Percentiles rank a stretch among this genome's conserved stretches.
Evolutionary conservation across 2,113 vertebrate species (phyloP).

Genomic region (Herpetotheres cachinnans): DNA sequence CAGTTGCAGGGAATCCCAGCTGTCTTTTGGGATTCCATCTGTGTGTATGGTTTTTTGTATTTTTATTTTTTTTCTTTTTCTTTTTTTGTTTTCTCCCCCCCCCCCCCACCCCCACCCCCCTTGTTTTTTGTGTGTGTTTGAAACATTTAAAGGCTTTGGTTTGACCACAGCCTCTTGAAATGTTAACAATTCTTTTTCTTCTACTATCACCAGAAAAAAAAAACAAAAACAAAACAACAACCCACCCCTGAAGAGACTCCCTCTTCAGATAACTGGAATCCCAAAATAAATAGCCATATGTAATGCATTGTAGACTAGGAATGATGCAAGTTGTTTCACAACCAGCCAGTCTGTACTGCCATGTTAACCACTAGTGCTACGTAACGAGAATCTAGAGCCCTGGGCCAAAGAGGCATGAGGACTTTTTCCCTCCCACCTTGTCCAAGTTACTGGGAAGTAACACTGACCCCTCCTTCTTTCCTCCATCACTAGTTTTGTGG

Average conservation of each 20-base stretch:
- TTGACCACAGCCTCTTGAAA: not conserved
- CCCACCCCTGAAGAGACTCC: not conserved
- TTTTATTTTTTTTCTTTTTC: not conserved
- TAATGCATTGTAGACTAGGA: not conserved
- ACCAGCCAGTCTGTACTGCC: not conserved
- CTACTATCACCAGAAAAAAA: not conserved
- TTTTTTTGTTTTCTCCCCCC: too few relatives aligned
- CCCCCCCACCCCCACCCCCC: too few relatives aligned
- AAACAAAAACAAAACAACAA: too few relatives aligned
- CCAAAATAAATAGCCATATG: not conserved
- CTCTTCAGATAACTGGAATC: not conserved
- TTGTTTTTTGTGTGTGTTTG: not conserved
- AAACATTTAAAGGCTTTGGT: not conserved
- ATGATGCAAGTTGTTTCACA: not conserved
- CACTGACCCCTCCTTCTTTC: not conserved
- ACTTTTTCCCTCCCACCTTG: not conserved
- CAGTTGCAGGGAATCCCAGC: slow-evolving; percentile 61
- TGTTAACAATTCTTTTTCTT: not conserved
- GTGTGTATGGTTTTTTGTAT: slow-evolving; percentile 33
- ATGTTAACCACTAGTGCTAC: not conserved
- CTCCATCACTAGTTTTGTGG: not conserved
- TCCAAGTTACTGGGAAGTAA: not conserved
- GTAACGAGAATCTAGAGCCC: not conserved
- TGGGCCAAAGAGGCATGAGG: not conserved
- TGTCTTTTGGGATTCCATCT: slow-evolving; percentile 68